These are phyloP conservation scores for Mormyrops boulengeri DNA, from an alignment of 2,797 vertebrate genomes.

Conservation along the genomic window DNA sequence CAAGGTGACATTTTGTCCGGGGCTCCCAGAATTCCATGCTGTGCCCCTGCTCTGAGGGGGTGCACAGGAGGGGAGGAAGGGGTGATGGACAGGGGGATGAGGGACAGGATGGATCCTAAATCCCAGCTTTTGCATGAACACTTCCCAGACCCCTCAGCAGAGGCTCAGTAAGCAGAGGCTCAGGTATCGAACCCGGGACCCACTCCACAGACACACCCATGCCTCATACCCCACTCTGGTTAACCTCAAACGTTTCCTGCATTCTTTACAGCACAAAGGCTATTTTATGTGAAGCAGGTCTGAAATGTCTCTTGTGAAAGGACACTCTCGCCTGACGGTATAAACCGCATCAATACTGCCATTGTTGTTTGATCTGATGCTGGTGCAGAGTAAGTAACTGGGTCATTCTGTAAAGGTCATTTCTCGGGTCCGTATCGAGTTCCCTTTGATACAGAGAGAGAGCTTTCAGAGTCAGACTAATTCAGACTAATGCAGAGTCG, in stretches of 20 bases:
- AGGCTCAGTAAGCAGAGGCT: not conserved
- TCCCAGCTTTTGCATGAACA: not conserved
- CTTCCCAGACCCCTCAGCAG: not conserved
- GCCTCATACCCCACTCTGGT: not conserved
- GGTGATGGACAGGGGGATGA: not conserved
- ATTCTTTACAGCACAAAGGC: not conserved
- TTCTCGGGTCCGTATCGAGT: constrained; percentile 49
- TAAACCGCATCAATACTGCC: constrained; percentile 33
- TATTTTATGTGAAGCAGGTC: not conserved
- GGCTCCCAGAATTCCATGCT: not conserved
- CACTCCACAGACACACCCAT: not conserved
- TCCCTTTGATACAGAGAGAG: constrained; percentile 41
- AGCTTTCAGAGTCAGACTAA: constrained; percentile 5
- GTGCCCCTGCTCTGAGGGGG: not conserved
- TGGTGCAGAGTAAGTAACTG: constrained; percentile 40
- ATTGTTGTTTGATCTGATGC: constrained; percentile 49
- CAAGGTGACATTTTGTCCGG: not conserved
- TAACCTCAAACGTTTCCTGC: not conserved
- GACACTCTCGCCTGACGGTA: not conserved
- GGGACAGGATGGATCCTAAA: not conserved
- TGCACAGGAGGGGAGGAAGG: not conserved
- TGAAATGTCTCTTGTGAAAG: not conserved
- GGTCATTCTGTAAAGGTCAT: constrained; percentile 45
- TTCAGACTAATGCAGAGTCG: constrained; percentile 19
- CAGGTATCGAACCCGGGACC: not conserved